A percentile compares a stretch with the other conserved stretches of the same genome.
These are phyloP conservation scores for Drosophila obscura DNA, from an alignment of 1,140 invertebrate genomes.

Conservation along the genomic window DNA sequence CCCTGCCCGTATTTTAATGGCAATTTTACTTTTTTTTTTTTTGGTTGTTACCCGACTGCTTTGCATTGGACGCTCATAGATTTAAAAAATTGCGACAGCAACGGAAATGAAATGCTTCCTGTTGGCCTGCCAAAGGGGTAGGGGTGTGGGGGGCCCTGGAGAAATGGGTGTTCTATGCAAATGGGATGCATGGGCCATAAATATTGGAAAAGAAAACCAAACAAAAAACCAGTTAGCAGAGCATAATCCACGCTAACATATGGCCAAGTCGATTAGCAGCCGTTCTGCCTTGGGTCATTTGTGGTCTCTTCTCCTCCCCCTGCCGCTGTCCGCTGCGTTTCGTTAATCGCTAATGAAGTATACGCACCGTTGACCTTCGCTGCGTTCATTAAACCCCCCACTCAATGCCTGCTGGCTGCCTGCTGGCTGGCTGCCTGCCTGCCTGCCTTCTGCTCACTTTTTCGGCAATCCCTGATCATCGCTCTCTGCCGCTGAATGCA, in stretches of 20 bases:
- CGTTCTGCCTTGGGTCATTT: slow-evolving; percentile 12
- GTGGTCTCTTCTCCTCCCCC: background rate
- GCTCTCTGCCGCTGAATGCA: slow-evolving; percentile 35
- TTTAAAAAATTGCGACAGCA: slow-evolving; percentile 77
- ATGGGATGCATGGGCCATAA: slow-evolving; percentile 60
- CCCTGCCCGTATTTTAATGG: slow-evolving; percentile 56
- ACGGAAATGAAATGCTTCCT: slow-evolving; percentile 79
- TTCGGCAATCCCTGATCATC: slow-evolving; percentile 30
- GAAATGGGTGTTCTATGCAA: slow-evolving; percentile 14
- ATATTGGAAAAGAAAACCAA: slow-evolving; percentile 31
- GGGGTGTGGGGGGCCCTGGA: too few relatives aligned
- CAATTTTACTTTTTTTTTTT: slow-evolving; percentile 32
- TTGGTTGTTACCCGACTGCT: slow-evolving; percentile 22
- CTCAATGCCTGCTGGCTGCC: background rate
- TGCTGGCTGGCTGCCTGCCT: background rate
- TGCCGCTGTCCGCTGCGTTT: background rate
- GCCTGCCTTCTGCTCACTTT: slow-evolving; percentile 14
- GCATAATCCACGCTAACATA: slow-evolving; percentile 73
- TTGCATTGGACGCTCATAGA: slow-evolving; percentile 78
- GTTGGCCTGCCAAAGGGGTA: background rate
- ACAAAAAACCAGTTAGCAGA: slow-evolving; percentile 36
- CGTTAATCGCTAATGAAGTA: slow-evolving; percentile 57
- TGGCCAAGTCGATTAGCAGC: slow-evolving; percentile 65
- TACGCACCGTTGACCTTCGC: slow-evolving; percentile 60
- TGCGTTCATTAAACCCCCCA: slow-evolving; percentile 50